Evolutionary conservation across 2,888 invertebrate genomes (phyloP).

Genomic region (Carterocephalus palaemon): DNA sequence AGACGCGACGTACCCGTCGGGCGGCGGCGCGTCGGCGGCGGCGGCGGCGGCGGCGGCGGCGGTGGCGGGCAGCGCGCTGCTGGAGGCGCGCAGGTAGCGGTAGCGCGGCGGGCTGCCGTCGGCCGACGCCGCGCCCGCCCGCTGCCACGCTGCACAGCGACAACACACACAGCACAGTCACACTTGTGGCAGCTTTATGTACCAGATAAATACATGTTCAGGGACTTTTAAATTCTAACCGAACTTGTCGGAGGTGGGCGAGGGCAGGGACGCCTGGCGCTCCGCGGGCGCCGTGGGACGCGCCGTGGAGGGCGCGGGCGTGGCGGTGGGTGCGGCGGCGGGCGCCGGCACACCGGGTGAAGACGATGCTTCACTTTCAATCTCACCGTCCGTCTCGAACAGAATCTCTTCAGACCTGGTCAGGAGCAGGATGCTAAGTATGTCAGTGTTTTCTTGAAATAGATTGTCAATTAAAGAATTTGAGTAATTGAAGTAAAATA

Average conservation of each 20-base stretch:
- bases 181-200: not conserved
- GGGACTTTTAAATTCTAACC: not conserved
- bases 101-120: conserved; percentile 54
- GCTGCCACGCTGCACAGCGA: conserved; percentile 43
- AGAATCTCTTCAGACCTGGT: conserved; percentile 55
- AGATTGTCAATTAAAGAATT: too few species aligned
- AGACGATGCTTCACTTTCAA: conserved; percentile 43
- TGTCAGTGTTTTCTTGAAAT: too few species aligned
- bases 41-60: conserved; percentile 71
- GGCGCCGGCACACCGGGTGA: conserved; percentile 26
- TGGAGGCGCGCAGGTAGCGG: conserved; percentile 33
- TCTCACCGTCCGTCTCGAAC: conserved; percentile 56
- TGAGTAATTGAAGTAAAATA: too few species aligned
- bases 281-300: conserved; percentile 32
- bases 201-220: too few species aligned
- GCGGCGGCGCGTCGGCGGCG: conserved; percentile 69
- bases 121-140: conserved; percentile 55
- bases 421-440: not conserved
- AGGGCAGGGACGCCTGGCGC: conserved; percentile 34
- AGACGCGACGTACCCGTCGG: conserved; percentile 86
- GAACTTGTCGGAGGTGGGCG: conserved; percentile 30
- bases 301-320: conserved; percentile 28
- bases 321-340: conserved; percentile 24
- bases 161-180: not conserved
- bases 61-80: conserved; percentile 29